A percentile compares a stretch with the other conserved stretches of the same genome.
phyloP scores from a whole-genome alignment of 2,797 vertebrate genomes.

The Tragopan temminckii region DNA sequence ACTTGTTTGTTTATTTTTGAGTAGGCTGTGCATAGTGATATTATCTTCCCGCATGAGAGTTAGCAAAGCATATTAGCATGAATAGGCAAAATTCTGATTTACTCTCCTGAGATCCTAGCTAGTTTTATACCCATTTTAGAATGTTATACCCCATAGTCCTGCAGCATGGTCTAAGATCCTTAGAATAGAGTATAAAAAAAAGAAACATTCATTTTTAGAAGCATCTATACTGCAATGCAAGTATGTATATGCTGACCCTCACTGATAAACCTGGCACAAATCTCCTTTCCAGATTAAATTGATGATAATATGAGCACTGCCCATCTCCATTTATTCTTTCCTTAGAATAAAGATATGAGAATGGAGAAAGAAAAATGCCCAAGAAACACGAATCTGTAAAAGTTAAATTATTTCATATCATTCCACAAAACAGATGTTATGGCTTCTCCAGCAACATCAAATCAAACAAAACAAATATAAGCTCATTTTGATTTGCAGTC shows the following conservation, averaged over 20 bases:
- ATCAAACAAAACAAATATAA: background rate
- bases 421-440: background rate
- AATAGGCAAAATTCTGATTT: background rate
- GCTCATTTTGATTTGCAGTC: background rate
- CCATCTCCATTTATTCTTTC: background rate
- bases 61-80: background rate
- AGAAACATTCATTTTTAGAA: background rate
- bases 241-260: background rate
- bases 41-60: background rate
- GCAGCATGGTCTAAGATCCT: background rate
- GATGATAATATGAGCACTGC: background rate
- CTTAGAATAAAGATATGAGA: background rate
- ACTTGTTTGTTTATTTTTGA: too few species aligned
- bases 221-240: fast-evolving
- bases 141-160: background rate
- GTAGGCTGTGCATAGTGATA: background rate
- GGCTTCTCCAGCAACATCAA: background rate
- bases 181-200: background rate
- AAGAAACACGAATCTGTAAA: background rate
- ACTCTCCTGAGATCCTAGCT: fast-evolving
- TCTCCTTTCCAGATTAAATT: background rate
- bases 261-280: background rate
- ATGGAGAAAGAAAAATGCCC: background rate
- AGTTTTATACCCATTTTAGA: background rate
- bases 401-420: background rate